These are phyloP conservation scores for Heliconius nattereri DNA, from an alignment of 1,140 invertebrate genomes.

Conservation along the genomic window DNA sequence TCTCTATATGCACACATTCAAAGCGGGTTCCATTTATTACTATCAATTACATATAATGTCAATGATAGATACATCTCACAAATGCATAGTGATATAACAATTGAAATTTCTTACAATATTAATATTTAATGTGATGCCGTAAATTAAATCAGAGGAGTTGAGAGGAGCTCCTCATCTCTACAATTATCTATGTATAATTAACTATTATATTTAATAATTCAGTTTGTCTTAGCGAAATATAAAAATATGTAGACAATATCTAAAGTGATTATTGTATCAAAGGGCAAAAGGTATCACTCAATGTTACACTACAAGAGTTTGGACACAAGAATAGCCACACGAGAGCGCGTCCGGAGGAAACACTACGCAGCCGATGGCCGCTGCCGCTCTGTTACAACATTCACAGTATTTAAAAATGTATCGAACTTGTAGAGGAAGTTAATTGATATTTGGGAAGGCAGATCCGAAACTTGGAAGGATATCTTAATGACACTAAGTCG, in stretches of 20 bases:
- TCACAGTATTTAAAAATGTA: conserved; percentile 25
- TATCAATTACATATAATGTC: conserved; percentile 13
- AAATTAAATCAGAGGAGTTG: conserved; percentile 28
- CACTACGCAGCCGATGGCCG: neutral
- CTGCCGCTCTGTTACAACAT: conserved; percentile 16
- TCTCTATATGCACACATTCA: conserved; percentile 30
- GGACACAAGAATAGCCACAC: conserved; percentile 29
- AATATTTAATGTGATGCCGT: conserved; percentile 28
- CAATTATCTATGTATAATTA: conserved; percentile 39
- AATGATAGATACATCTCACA: conserved; percentile 16
- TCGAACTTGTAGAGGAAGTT: conserved; percentile 23
- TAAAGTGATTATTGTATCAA: conserved; percentile 36
- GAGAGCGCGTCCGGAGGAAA: conserved; percentile 21
- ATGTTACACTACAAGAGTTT: conserved; percentile 16
- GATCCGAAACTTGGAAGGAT: conserved; percentile 29
- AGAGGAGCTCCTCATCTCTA: conserved; percentile 24
- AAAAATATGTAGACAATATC: conserved; percentile 47
- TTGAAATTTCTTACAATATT: conserved; percentile 26
- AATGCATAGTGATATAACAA: conserved; percentile 36
- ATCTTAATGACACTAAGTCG: conserved; percentile 1
- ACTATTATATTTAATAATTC: conserved; percentile 40
- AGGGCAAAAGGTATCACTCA: conserved; percentile 19
- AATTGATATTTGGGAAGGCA: conserved; percentile 34
- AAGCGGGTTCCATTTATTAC: conserved; percentile 32
- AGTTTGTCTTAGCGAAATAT: conserved; percentile 41